phyloP scores from a whole-genome alignment of 2,113 vertebrate genomes.

The Microcebus griseorufus region DNA sequence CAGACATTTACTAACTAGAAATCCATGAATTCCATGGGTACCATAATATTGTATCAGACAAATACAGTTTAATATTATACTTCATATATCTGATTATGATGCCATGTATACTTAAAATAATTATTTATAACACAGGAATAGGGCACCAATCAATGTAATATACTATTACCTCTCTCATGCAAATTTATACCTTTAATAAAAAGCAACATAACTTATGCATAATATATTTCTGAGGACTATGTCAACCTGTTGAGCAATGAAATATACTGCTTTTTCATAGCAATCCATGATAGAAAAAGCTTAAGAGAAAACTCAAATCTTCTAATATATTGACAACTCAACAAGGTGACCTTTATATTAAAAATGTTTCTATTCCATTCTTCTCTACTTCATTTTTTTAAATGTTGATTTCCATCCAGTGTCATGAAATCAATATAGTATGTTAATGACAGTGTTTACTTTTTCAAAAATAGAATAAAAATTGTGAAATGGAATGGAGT shows the following conservation, averaged over 20 bases:
- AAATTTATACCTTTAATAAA: slow-evolving; percentile 36
- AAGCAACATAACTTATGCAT: background rate
- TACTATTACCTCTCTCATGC: background rate
- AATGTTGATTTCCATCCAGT: background rate
- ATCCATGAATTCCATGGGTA: background rate
- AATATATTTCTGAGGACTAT: background rate
- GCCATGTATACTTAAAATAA: background rate
- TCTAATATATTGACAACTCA: slow-evolving; percentile 28
- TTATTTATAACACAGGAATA: background rate
- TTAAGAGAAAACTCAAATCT: background rate
- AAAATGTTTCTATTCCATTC: slow-evolving; percentile 15
- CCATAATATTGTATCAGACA: background rate
- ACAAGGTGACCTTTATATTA: slow-evolving; percentile 6
- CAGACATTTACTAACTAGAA: background rate
- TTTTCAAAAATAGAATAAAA: background rate
- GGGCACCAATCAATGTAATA: background rate
- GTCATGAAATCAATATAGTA: background rate
- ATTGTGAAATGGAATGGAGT: background rate
- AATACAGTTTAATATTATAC: background rate
- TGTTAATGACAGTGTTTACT: background rate
- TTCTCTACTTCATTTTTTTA: slow-evolving; percentile 13
- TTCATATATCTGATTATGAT: background rate
- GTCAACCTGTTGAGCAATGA: background rate
- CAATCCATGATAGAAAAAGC: background rate
- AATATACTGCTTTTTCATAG: background rate